These are phyloP conservation scores for Lucifuga dentata DNA, from an alignment of 2,113 vertebrate genomes.

Conservation along the genomic window DNA sequence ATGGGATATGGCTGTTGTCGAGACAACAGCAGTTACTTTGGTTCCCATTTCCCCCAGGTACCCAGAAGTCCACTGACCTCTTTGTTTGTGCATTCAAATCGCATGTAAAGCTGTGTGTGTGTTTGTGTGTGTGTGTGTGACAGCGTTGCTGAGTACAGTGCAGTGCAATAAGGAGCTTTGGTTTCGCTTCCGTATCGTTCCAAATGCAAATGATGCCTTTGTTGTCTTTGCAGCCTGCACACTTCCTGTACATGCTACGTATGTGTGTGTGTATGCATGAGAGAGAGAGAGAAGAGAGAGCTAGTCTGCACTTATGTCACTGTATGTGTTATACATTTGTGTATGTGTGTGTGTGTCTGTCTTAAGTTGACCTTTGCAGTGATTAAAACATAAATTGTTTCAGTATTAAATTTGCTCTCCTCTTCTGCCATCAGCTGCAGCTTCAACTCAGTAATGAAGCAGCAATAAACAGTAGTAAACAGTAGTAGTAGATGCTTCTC, in stretches of 20 bases:
- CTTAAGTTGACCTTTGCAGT: too few species aligned
- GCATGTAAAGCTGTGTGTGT: constrained; percentile 59
- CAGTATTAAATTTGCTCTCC: too few species aligned
- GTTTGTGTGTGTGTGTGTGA: constrained; percentile 39
- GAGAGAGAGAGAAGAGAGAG: too few species aligned
- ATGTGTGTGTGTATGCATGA: background rate
- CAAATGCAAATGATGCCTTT: constrained; percentile 63
- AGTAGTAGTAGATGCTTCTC: too few species aligned
- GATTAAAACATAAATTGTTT: too few species aligned
- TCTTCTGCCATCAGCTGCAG: too few species aligned
- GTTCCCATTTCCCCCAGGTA: constrained; percentile 65
- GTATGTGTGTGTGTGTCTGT: too few species aligned
- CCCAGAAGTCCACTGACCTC: constrained; percentile 51
- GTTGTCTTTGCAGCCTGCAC: constrained; percentile 65
- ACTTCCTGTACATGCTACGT: constrained; percentile 56
- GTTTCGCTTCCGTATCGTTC: constrained; percentile 66
- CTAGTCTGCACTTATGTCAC: too few species aligned
- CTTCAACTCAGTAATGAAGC: too few species aligned
- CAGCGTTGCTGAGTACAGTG: background rate
- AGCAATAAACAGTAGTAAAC: too few species aligned
- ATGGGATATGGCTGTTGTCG: constrained; percentile 58
- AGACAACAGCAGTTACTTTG: constrained; percentile 63
- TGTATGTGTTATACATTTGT: too few species aligned
- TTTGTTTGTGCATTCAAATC: constrained; percentile 73
- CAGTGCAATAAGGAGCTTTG: constrained; percentile 33